Base-by-base conservation (phyloP, 2,113 vertebrate genomes). In the Seriola dumerili region DNA sequence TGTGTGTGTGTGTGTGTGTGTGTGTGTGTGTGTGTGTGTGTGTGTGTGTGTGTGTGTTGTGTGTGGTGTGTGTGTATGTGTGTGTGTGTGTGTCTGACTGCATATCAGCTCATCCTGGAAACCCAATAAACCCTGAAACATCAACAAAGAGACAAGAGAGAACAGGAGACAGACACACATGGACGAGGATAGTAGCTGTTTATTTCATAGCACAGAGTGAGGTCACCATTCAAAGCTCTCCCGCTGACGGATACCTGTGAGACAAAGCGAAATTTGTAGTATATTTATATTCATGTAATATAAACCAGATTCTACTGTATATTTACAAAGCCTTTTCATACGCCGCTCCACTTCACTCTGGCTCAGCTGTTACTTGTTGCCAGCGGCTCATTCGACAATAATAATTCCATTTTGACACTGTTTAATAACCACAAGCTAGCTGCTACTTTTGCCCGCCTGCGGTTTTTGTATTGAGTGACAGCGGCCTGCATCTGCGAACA, bases 91-190 rank as follows among this genome's bases (percentile, higher is more conserved):
- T 78, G 63, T 68, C 21, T 46, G 46, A 79, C 21, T 74, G 58
- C 21, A 59, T 67, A 34, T 69, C n/a, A 48, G 50, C 21, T 71
- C 62, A 17, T 0, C 8, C 16, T 77, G 63, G 44, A 80, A 73
- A 76, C 10, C 16, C 34, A 73, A 63, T 86, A 78, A 84, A 79
- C 46, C 54, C 48, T 36, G 42, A 78, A 48, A 50, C 21, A 69
- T 69, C 59, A 81, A 63, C 65, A 85, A 69, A 76, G 70, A 85
- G 64, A 64, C 19, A 34, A 40, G 52, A 73, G 9, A 67, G 46
- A 64, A 21, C 13, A 17, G 12, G 66, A 71, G 76, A 40, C 8
- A 79, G 46, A 71, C 14, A 50, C n/a, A 16, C 2, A 12, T 13
- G 74, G 54, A 70, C 6, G 40, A 65, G 12, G 13, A 2, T 0